Percentiles rank a stretch among this genome's conserved stretches.
These are phyloP conservation scores for Junco hyemalis DNA, from an alignment of 2,113 vertebrate genomes.

Conservation along the genomic window DNA sequence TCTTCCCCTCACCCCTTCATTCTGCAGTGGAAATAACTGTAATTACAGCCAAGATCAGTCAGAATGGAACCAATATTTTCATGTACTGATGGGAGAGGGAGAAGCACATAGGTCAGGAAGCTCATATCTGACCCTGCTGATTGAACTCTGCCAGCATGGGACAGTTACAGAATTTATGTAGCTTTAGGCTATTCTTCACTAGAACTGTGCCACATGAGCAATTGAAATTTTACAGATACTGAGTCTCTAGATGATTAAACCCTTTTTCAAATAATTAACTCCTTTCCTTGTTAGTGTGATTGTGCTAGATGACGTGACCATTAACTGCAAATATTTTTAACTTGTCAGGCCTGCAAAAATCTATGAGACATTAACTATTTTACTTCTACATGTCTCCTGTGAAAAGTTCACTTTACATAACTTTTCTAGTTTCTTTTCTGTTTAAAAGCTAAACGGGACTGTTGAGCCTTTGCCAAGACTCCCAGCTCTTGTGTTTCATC, in stretches of 20 bases:
- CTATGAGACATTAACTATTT: neutral
- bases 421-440: neutral
- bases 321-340: neutral
- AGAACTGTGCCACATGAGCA: neutral
- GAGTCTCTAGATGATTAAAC: neutral
- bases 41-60: neutral
- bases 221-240: neutral
- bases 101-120: neutral
- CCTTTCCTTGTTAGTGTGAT: neutral
- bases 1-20: neutral
- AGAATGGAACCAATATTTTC: neutral
- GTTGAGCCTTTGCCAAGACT: neutral
- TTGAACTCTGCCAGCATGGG: neutral
- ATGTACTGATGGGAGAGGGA: neutral
- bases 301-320: neutral
- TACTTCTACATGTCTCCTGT: neutral
- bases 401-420: neutral
- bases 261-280: neutral
- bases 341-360: neutral
- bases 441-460: neutral
- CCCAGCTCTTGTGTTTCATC: neutral
- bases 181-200: neutral
- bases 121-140: neutral
- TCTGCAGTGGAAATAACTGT: neutral
- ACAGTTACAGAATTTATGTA: neutral